Evolutionary conservation across 2,888 invertebrate genomes (phyloP).

Genomic region (Lordiphosa fenestrarum): DNA sequence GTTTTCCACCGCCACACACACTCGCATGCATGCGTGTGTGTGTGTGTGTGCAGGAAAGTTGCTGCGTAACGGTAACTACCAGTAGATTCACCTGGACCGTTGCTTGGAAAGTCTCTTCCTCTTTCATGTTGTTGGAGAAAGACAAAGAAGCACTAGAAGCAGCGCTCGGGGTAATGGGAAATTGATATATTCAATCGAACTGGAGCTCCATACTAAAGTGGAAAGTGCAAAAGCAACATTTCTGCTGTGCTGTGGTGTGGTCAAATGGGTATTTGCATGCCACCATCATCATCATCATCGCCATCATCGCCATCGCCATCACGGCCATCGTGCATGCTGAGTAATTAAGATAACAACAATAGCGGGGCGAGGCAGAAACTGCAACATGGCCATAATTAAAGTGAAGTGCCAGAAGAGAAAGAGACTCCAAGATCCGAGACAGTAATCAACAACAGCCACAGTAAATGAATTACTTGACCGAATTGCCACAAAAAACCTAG

Average conservation of each 20-base stretch:
- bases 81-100: constrained; percentile 23
- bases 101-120: constrained; percentile 1
- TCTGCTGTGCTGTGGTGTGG: constrained; percentile 4
- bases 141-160: constrained; percentile 1
- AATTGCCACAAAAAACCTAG: constrained; percentile 48
- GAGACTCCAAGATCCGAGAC: not conserved
- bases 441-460: constrained; percentile 8
- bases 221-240: constrained; percentile 62
- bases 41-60: constrained; percentile 17
- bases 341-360: constrained; percentile 62
- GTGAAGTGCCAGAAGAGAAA: constrained; percentile 7
- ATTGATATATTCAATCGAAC: constrained; percentile 32
- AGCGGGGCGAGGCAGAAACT: constrained; percentile 13
- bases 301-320: too few relatives aligned
- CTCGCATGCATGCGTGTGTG: constrained; percentile 5
- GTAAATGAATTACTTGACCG: constrained; percentile 68
- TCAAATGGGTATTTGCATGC: constrained; percentile 37
- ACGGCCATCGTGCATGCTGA: constrained; percentile 34
- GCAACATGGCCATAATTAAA: constrained; percentile 51
- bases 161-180: constrained; percentile 15
- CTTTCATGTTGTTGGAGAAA: not conserved
- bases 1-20: constrained; percentile 7
- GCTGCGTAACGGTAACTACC: constrained; percentile 74
- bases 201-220: constrained; percentile 28
- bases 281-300: constrained; percentile 10